Base-by-base conservation (phyloP, 2,797 vertebrate species). In the Dendrocincla tyrannina region DNA sequence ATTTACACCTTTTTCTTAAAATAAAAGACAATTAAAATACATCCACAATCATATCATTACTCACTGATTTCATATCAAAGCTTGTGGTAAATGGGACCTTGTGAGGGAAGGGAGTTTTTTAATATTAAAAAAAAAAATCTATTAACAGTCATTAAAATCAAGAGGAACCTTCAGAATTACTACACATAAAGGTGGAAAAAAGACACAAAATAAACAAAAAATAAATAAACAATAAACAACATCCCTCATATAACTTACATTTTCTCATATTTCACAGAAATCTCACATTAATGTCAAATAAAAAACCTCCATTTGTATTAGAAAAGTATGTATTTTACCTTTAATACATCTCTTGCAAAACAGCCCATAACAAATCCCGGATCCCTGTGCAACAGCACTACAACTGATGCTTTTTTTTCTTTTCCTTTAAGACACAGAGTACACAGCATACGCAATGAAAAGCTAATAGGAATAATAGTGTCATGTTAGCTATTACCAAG, bases 11-110 rank as follows among this genome's bases (percentile, higher is more conserved):
- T 62, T 33, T 42, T 5, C 42, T 58, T 78, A 52, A 72, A 46
- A 35, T 88, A 53, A 89, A 72, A 72, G 19, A 4, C 17, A 92
- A 93, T 92, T 80, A 92, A 95, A 95, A 75, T 67, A 7, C 9
- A 42, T 32, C 28, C 19, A 33, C 11, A 79, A 20, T 22, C 27
- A 17, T 70, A 44, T 30, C n/a, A 59, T 62, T 52, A 52, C 73
- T 88, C 64, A 62, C 25, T 80, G 37, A 74, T 82, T 85, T 76
- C 12, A 14, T 62, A 60, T 63, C 67, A 76, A 63, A 50, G 5
- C 13, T 47, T 53, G 55, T 41, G 24, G 47, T 70, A 69, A 75
- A 66, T 13, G 50, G 56, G 18, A 9, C 37, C 33, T 58, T 80
- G 8, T 55, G 32, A 68, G 8, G 28, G 17, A 69, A 66, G 25